These are phyloP conservation scores for Cephalotes varians DNA, from an alignment of 2,888 invertebrate genomes.

Conservation along the genomic window DNA sequence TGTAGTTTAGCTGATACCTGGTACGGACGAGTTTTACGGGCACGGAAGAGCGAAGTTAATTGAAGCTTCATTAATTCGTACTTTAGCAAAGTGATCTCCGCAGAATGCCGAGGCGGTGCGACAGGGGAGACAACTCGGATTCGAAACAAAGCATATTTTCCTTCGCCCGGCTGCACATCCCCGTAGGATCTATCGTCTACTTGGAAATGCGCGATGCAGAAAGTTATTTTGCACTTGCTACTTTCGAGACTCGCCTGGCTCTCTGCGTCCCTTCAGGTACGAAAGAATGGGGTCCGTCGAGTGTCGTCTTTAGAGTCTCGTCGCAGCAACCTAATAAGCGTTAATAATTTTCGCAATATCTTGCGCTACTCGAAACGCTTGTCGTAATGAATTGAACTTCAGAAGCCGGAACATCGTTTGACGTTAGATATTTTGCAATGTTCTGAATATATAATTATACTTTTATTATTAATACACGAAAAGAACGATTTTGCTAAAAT, in stretches of 20 bases:
- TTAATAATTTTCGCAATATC: constrained; percentile 35
- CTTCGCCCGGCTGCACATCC: constrained; percentile 24
- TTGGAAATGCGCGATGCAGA: constrained; percentile 41
- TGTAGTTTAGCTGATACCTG: constrained; percentile 31
- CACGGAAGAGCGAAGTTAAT: constrained; percentile 50
- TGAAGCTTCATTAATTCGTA: constrained; percentile 56
- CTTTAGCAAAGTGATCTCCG: constrained; percentile 50
- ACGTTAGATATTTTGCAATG: background rate
- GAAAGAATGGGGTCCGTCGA: constrained; percentile 9
- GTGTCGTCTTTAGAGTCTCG: constrained; percentile 20
- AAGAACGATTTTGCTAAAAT: no score
- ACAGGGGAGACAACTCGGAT: constrained; percentile 1
- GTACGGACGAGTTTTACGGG: constrained; percentile 27
- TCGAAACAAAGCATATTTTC: constrained; percentile 53
- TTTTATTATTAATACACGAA: background rate
- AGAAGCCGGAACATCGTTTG: background rate
- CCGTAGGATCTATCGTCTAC: constrained; percentile 36
- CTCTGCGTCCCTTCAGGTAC: background rate
- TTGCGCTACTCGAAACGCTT: background rate
- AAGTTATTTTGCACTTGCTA: constrained; percentile 48
- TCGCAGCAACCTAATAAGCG: constrained; percentile 33
- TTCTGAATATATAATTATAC: background rate
- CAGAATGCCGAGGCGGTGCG: constrained; percentile 31
- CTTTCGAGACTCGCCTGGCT: constrained; percentile 24
- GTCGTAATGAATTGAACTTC: constrained; percentile 10